Percentiles rank a stretch among this genome's conserved stretches.
These are phyloP conservation scores for Oedothorax gibbosus DNA, from an alignment of 1,140 invertebrate genomes.

Conservation along the genomic window DNA sequence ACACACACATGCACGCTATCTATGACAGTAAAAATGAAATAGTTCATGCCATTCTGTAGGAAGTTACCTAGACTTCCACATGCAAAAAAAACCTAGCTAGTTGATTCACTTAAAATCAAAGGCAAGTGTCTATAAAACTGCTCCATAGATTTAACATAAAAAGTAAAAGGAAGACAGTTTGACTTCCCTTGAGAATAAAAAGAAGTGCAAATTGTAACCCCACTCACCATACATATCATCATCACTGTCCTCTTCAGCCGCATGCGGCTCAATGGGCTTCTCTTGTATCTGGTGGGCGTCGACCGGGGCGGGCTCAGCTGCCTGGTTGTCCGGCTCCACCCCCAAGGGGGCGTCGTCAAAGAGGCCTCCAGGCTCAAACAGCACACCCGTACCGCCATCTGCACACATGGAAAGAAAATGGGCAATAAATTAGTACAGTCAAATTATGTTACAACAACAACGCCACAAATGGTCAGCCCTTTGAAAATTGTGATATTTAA, in stretches of 20 bases:
- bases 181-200: not conserved
- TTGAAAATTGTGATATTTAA: too few species aligned
- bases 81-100: too few species aligned
- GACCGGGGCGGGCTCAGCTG: not conserved
- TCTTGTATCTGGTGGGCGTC: slow-evolving; percentile 15
- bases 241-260: slow-evolving; percentile 62
- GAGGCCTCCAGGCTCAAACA: slow-evolving; percentile 87
- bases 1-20: too few species aligned
- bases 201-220: not conserved
- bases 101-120: too few species aligned
- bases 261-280: slow-evolving; percentile 32
- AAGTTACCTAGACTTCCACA: too few species aligned
- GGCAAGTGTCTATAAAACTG: too few species aligned
- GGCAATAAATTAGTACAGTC: not conserved
- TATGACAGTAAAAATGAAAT: too few species aligned
- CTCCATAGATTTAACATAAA: too few species aligned
- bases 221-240: slow-evolving; percentile 63
- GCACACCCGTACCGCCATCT: slow-evolving; percentile 76
- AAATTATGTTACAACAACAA: too few species aligned
- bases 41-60: too few species aligned
- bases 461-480: too few species aligned
- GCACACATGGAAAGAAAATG: slow-evolving; percentile 18
- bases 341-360: slow-evolving; percentile 84
- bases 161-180: too few species aligned
- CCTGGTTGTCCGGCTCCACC: slow-evolving; percentile 54